Base-by-base conservation (phyloP, 2,797 vertebrate genomes). In the Pangasius mekongensis region DNA sequence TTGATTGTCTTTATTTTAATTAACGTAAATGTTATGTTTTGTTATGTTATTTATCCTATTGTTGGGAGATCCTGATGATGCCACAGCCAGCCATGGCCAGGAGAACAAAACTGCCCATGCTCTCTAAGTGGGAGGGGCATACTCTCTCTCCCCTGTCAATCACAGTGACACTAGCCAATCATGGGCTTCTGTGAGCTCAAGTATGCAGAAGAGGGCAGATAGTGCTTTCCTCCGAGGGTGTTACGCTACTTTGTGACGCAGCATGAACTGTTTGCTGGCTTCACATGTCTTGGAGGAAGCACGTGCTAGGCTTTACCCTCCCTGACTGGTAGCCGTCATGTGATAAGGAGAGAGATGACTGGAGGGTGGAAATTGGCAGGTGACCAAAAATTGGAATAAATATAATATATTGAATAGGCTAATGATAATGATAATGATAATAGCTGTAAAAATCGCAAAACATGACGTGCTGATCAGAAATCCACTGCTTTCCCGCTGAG, bases 1-100 rank as follows among this genome's bases (percentile, higher is more conserved):
- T 62, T 88, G 89, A 88, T 36, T 18, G 16, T 56, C 14, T 18
- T 56, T 71, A 67, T 9, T 67, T 16, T 67, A 67, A 67, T 18
- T 5, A 18, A 33, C 1, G 0, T 33, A 2, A 16, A 66, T 36
- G 3, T 36, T 27, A n/a, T 20, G 3, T 36, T 69, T 20, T 69
- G 16, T 67, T 67, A 30, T 5, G 9, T 90, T 88, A 83, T 64
- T 64, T 2, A 2, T 3, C 2, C 8, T n/a, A 10, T 10, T 64
- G 27, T 64, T 2, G 5, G 8, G 60, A 62, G 24, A 52, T 88
- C 13, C n/a, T 74, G 54, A 52, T 1, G 77, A 30, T 86, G 85
- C 92, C 30, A 18, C 66, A 64, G 60, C 3, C 6, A 10, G 30
- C n/a, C n/a, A 66, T n/a, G 11, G n/a, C 4, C 64, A 11, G 4